Evolutionary conservation across 2,797 vertebrate genomes (phyloP), one percentile per base, ranked within the genome.

Genomic region (Fundulus diaphanus): DNA sequence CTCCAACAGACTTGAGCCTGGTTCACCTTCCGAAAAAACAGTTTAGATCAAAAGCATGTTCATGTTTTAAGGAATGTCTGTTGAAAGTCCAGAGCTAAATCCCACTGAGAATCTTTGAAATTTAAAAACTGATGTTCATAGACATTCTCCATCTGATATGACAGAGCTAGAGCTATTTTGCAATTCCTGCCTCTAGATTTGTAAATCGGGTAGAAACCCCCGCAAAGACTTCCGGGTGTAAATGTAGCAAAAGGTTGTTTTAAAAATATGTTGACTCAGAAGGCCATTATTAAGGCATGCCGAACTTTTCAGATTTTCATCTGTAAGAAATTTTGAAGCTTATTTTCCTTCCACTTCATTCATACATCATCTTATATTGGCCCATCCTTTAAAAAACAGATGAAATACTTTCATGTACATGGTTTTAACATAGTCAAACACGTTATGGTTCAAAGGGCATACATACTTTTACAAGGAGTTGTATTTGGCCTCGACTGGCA

Each of bases 401-500:
- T 35, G 37, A 5, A 63, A 63, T 24, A 37, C 59, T 35, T 24
- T 24, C 3, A 33, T 33, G 16, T 20, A 16, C 33, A 20, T 59
- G 57, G 20, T 37, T 11, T 18, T 37, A 35, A 61, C 8, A 5
- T 33, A 61, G 35, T 33, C 22, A 35, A 61, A 35, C 20, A 11
- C 22, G 59, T 37, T 61, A 11, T 35, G 59, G 31, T 61, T 61
- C 20, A 61, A 35, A 33, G 31, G 35, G 59, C 11, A 35, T 61
- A 33, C 22, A 63, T 59, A 20, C 57, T 13, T 33, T 59, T 20
- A 16, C 29, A 59, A 59, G 29, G 29, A 18, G 6, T 15, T 59
- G 29, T 37, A 16, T 66, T 16, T 27, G 63, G 76, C 76, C 77
- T 81, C 22, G 7, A 56, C 56, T 68, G 73, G 78, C 86, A 87